Evolutionary conservation across 2,888 invertebrate species (phyloP), one percentile per base, ranked within the genome.

Genomic region (Muschampia plurimacula): DNA sequence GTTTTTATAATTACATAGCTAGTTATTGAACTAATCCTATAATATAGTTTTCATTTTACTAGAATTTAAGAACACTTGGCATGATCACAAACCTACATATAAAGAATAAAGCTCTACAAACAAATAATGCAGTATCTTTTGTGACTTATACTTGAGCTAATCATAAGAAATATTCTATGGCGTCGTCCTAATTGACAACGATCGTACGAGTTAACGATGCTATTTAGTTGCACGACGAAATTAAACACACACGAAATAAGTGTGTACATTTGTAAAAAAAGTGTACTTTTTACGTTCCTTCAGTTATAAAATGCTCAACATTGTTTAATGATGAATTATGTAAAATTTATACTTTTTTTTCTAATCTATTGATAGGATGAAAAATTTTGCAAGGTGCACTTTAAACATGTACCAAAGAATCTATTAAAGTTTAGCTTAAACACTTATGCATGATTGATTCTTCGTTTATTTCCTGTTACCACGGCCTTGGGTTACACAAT

Each of bases 381-480:
- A 22, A 22, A 22, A 22, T 22, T 22, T 22, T 22, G 22, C 22
- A 22, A 22, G 0, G 22, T 22, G 22, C 22, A 22, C 28, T 55
- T 66, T 3, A 49, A 46, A 65, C 5, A 46, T 52, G 2, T 52
- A 8, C 15, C 8, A 8, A 7, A 9, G 6, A 52, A 15, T 52
- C 52, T 52, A 52, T 9, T 15, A 15, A 52, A 52, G 15, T 15
- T 15, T 15, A 52, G 36, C n/a, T 60, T 59, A 62, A 39, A 28
- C n/a, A 49, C 6, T 7, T 55, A 15, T 68, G 62, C 36, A 52
- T 62, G 62, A 62, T 62, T 69, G 62, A 63, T 59, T 59, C 28
- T 12, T 63, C 28, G 22, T 39, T 46, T 41, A 67, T 72, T 72
- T 72, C 67, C 72, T 72, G 72, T 55, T 60, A 28, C 52, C n/a